These are phyloP conservation scores for Hypsopygia costalis DNA, from an alignment of 2,888 invertebrate species.

Conservation along the genomic window DNA sequence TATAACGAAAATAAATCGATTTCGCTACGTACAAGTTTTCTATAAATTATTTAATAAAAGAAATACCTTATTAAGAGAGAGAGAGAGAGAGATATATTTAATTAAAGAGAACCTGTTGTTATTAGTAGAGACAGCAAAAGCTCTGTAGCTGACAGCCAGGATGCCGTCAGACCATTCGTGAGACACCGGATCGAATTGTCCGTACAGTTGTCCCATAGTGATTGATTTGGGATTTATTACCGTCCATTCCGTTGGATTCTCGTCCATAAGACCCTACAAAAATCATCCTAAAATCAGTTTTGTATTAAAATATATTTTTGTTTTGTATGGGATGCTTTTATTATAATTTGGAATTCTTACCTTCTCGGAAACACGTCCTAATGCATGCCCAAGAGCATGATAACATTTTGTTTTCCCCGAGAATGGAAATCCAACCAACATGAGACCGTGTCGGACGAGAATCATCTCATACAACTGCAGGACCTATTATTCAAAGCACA, in stretches of 20 bases:
- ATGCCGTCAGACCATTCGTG: conserved; percentile 98
- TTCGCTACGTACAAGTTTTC: too few species aligned
- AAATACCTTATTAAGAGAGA: too few species aligned
- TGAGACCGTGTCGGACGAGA: conserved; percentile 95
- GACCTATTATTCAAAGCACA: conserved; percentile 36
- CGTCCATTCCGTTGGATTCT: conserved; percentile 88
- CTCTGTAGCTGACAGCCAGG: conserved; percentile 89
- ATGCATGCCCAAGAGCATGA: conserved; percentile 88
- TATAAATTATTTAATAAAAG: too few species aligned
- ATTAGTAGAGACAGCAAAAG: conserved; percentile 87
- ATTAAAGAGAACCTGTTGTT: conserved; percentile 89
- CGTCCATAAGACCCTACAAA: conserved; percentile 84
- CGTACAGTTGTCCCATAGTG: conserved; percentile 97
- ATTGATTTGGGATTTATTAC: conserved; percentile 97
- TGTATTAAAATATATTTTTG: too few species aligned
- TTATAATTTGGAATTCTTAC: conserved; percentile 41
- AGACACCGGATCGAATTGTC: conserved; percentile 95
- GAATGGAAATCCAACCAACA: conserved; percentile 95
- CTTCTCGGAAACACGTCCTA: conserved; percentile 87
- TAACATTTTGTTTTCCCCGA: conserved; percentile 96
- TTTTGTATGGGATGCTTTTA: too few species aligned
- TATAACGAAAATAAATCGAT: too few species aligned
- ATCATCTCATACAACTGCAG: conserved; percentile 96
- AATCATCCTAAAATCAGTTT: too few species aligned
- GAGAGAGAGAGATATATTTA: too few species aligned